Evolutionary conservation across 2,113 vertebrate species (phyloP).

Genomic region (Microcebus lehilahytsara): DNA sequence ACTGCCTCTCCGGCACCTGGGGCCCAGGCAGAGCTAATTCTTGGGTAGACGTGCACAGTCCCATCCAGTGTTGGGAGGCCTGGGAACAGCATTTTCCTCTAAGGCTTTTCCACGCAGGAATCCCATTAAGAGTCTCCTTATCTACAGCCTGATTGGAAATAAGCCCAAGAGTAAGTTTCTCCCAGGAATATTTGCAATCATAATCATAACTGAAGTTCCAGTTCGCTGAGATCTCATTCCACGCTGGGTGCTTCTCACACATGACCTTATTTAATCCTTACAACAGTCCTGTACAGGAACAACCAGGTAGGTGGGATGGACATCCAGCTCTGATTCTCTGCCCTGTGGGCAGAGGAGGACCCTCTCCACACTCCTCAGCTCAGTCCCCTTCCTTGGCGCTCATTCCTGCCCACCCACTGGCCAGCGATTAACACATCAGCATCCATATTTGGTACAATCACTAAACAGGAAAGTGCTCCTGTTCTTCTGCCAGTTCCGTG

Average conservation of each 20-base stretch:
- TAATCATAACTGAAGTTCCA: neutral
- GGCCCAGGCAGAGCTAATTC: neutral
- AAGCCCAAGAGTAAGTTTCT: neutral
- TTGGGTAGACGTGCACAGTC: fast-evolving
- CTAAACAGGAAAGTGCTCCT: neutral
- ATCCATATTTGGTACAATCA: neutral
- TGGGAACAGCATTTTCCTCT: neutral
- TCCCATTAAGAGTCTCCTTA: neutral
- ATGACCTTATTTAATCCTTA: neutral
- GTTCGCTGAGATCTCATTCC: neutral
- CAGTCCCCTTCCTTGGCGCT: neutral
- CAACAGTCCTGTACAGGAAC: neutral
- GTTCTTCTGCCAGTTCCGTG: fast-evolving
- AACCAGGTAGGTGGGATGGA: too few species aligned
- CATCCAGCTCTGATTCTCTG: neutral
- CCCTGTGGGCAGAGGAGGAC: neutral
- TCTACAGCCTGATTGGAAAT: neutral
- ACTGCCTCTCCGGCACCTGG: fast-evolving
- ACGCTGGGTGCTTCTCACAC: fast-evolving
- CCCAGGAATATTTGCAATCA: neutral
- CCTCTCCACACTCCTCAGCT: neutral
- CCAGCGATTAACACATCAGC: neutral
- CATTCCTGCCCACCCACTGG: neutral
- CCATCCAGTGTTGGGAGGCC: too few species aligned
- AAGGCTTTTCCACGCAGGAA: neutral